Conservation (phyloP, 1,140 invertebrate species). For the Drosophila sucinea region DNA sequence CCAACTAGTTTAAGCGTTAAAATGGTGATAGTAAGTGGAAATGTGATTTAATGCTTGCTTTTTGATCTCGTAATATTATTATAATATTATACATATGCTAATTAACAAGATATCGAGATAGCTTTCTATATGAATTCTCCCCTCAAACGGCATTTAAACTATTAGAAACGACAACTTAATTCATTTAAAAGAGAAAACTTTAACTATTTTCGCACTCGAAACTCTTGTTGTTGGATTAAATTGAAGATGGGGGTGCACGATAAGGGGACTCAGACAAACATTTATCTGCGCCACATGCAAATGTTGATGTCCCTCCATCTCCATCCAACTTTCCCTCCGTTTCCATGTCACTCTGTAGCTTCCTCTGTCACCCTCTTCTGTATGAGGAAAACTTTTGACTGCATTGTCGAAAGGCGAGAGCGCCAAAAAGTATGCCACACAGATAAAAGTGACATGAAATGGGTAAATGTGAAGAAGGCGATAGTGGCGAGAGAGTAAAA, state of each 20-base stretch:
- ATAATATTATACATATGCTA: too few relatives aligned
- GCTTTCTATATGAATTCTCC: neutral
- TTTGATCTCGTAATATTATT: too few relatives aligned
- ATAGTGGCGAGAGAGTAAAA: conserved; percentile 2
- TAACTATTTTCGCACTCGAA: conserved; percentile 38
- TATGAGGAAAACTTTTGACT: conserved; percentile 49
- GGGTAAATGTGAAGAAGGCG: conserved; percentile 22
- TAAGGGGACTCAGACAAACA: conserved; percentile 55
- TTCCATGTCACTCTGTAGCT: neutral
- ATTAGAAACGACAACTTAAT: conserved; percentile 29
- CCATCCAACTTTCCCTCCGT: neutral
- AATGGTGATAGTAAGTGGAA: too few relatives aligned
- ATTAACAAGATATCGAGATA: too few relatives aligned
- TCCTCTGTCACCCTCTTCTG: neutral
- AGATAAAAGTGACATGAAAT: conserved; percentile 62
- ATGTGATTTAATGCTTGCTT: too few relatives aligned
- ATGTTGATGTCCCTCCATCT: conserved; percentile 24
- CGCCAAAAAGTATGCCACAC: conserved; percentile 57
- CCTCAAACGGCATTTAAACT: neutral
- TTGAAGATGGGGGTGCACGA: conserved; percentile 30
- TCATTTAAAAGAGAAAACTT: conserved; percentile 22
- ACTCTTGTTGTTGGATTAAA: conserved; percentile 1
- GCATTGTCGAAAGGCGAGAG: conserved; percentile 53
- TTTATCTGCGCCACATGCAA: conserved; percentile 64
- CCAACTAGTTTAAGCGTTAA: too few relatives aligned